Evolutionary conservation across 1,140 invertebrate species (phyloP), one percentile per base, ranked within the genome.

Genomic region (Battus philenor): DNA sequence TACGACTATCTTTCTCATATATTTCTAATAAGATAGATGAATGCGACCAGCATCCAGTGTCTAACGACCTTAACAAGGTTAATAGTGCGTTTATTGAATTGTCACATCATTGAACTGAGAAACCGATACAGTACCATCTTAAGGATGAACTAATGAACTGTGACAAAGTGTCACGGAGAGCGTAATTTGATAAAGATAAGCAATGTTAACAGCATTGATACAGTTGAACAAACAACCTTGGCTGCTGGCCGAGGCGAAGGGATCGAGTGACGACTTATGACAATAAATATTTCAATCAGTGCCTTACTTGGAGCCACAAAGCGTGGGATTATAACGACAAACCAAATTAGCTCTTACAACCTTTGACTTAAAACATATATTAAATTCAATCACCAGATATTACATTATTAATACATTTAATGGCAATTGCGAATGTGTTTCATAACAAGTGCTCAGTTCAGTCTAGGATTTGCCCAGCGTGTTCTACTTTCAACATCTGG

Each of bases 111-210:
- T 44, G 26, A 44, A 44, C 31, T 50, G 30, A 44, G 31, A 8
- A 24, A 44, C 32, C 20, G 10, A 41, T 41, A 41, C 9, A 3
- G 9, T 17, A 6, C 24, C 11, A 27, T 27, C n/a, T 5, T 20
- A 36, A n/a, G n/a, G n/a, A 36, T 27, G n/a, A 41, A 15, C 24
- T 41, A 41, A 41, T 29, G 38, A 41, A 41, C 13, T 27, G 24
- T 9, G 17, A 41, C 24, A 41, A 15, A n/a, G 24, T 41, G 38
- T 41, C 38, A 41, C 38, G 38, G 38, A 41, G 33, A 36, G 17
- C 5, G 38, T 41, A 41, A 41, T 17, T 27, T 12, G 16, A 41
- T 41, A 41, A 24, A 4, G 8, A 29, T 15, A 27, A 10, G 13
- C 22, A 27, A 27, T 41, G 38, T 10, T 41, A 27, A 29, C n/a